These are phyloP conservation scores for Porphyrio hochstetteri DNA, from an alignment of 2,113 vertebrate species.

Conservation along the genomic window DNA sequence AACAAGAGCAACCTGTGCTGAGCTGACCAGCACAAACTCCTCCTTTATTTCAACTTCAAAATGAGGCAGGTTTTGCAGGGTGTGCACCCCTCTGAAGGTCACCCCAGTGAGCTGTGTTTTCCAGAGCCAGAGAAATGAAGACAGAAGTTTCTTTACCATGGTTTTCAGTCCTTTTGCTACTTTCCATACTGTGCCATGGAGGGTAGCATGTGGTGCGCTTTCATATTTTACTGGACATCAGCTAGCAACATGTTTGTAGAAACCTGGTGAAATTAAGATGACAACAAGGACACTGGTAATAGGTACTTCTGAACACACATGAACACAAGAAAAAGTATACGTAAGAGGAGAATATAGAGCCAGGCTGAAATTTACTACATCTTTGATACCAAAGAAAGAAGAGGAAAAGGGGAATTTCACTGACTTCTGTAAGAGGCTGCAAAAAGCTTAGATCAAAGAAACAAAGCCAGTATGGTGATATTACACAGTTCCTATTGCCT, in stretches of 20 bases:
- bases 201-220: background rate
- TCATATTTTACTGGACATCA: background rate
- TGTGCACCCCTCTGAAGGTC: background rate
- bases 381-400: background rate
- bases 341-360: background rate
- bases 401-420: background rate
- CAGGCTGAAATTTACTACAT: background rate
- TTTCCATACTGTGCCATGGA: background rate
- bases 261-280: background rate
- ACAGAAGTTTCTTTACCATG: background rate
- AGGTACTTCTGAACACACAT: background rate
- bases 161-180: background rate
- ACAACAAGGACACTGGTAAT: background rate
- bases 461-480: background rate
- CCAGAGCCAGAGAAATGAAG: background rate
- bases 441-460: background rate
- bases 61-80: background rate
- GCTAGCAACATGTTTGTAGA: background rate
- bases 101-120: background rate
- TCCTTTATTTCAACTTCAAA: background rate
- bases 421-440: background rate
- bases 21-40: background rate
- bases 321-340: background rate
- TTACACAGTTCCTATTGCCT: background rate
- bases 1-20: background rate